Percentiles rank a stretch among this genome's conserved stretches.
These are phyloP conservation scores for Leptobrachium ailaonicum DNA, from an alignment of 2,113 vertebrate species.

Conservation along the genomic window DNA sequence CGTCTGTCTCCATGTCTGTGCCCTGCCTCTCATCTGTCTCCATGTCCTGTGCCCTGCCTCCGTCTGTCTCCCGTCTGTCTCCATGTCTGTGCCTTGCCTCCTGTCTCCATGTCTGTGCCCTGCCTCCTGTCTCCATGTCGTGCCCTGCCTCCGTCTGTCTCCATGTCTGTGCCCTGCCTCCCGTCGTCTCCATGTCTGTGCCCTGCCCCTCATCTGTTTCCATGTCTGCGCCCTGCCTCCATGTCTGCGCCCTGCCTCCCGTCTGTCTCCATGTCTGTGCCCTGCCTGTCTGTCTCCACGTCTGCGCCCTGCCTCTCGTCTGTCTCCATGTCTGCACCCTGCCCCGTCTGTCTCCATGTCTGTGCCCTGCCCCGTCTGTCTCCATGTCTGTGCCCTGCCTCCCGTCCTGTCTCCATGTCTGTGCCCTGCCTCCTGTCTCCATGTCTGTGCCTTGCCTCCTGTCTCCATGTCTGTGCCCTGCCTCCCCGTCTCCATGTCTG, in stretches of 20 bases:
- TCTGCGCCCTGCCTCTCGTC: not conserved
- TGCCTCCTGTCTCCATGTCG: slow-evolving; percentile 31
- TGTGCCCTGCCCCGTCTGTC: too few relatives aligned
- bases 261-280: too few relatives aligned
- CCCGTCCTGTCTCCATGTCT: too few relatives aligned
- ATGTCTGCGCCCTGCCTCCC: not conserved
- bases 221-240: not conserved
- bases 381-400: too few relatives aligned
- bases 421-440: too few relatives aligned
- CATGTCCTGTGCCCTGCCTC: slow-evolving; percentile 3
- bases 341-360: too few relatives aligned
- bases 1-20: not conserved
- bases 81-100: not conserved
- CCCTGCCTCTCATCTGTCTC: not conserved
- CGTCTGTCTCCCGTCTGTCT: slow-evolving; percentile 29
- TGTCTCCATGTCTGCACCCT: not conserved
- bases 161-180: not conserved
- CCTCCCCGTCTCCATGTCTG: too few relatives aligned
- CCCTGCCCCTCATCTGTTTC: not conserved
- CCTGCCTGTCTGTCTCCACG: not conserved
- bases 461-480: too few relatives aligned
- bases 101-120: not conserved
- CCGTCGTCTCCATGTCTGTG: not conserved
- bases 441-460: too few relatives aligned
- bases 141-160: not conserved